Percentiles rank a stretch among this genome's conserved stretches.
Evolutionary conservation across 2,888 invertebrate species (phyloP).

Genomic region (Pachycephus smyrnensis): DNA sequence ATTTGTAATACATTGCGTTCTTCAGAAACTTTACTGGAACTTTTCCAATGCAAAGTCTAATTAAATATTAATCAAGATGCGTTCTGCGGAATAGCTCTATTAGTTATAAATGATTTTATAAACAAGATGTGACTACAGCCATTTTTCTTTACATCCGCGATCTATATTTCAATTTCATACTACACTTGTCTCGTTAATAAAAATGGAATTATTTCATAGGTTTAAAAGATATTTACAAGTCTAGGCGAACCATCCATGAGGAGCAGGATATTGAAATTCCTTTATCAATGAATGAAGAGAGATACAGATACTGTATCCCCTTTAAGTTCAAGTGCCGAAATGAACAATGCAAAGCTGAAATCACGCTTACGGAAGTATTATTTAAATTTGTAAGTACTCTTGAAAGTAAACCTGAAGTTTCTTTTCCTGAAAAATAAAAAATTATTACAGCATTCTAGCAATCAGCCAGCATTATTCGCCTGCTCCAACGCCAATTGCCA

Average conservation of each 20-base stretch:
- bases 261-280: constrained; percentile 47
- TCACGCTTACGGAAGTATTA: constrained; percentile 65
- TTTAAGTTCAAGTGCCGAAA: constrained; percentile 74
- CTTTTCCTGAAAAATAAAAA: constrained; percentile 30
- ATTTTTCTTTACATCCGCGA: background rate
- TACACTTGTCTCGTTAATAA: no score
- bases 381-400: constrained; percentile 58
- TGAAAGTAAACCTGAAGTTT: constrained; percentile 30
- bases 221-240: constrained; percentile 50
- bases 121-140: background rate
- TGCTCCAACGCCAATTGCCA: constrained; percentile 82
- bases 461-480: constrained; percentile 71
- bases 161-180: background rate
- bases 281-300: constrained; percentile 67
- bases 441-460: constrained; percentile 61
- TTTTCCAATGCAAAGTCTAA: no score
- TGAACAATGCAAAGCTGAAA: constrained; percentile 65
- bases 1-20: no score
- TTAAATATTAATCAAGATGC: no score
- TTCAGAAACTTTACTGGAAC: no score
- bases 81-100: background rate
- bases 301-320: constrained; percentile 72
- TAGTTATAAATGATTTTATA: background rate
- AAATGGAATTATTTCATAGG: constrained; percentile 31
- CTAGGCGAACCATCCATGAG: constrained; percentile 46